Evolutionary conservation across 2,113 vertebrate genomes (phyloP), one percentile per base, ranked within the genome.

Genomic region (Sterrhoptilus dennistouni): DNA sequence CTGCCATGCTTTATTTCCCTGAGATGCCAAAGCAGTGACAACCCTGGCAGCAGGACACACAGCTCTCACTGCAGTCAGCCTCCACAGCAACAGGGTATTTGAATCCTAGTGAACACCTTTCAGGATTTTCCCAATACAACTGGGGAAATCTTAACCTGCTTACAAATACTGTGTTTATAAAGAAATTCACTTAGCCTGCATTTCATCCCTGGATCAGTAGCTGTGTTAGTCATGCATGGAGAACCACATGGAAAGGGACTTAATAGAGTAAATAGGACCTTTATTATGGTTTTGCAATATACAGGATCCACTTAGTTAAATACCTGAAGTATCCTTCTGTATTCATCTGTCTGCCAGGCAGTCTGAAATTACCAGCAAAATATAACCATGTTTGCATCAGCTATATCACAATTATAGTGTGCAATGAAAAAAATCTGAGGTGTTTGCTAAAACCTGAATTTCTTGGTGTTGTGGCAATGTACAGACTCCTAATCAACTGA

Each of bases 281-380:
- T 91, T 45, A 75, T 61, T 69, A 85, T 29, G 35, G 35, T 65
- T 84, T 94, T 90, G 47, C 27, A 78, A 85, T 77, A 78, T 12
- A 70, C 11, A 76, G 84, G 54, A 89, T 60, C 83, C 76, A 94
- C 75, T 96, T 89, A 71, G 57, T 90, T 56, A 98, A 96, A 97
- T 99, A 99, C 98, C 98, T 99, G 96, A 96, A 96, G 86, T 91
- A 97, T 97, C 97, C 97, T 92, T 98, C 98, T 97, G 98, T 88
- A 97, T 95, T 89, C 97, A 93, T 93, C 97, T 98, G 97, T 98
- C 97, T 97, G 96, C 98, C 98, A 97, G 98, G 98, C 71, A 96
- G 97, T 97, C 98, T 99, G 98, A 98, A 98, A 96, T 95, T 97
- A 97, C 79, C 97, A 97, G 96, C 93, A 95, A 96, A 96, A 93